Conservation (phyloP, 1,140 invertebrate genomes). For the Drosophila biarmipes region DNA sequence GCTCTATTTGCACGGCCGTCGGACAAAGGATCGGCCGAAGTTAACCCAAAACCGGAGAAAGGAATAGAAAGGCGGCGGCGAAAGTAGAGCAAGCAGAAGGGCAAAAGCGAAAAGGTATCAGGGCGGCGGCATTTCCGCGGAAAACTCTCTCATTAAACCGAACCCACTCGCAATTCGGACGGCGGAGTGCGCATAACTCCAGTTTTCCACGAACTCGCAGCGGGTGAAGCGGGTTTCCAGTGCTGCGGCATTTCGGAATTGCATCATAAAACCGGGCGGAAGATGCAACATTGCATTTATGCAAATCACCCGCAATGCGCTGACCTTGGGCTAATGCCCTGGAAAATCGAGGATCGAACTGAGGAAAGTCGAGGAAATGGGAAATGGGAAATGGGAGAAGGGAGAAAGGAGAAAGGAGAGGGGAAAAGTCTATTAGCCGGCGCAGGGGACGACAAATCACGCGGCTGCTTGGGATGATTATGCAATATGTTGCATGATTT, state of each 20-base stretch:
- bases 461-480: conserved; percentile 69
- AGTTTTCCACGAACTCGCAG: conserved; percentile 59
- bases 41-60: conserved; percentile 45
- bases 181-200: conserved; percentile 55
- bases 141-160: conserved; percentile 47
- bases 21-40: conserved; percentile 24
- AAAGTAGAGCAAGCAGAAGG: conserved; percentile 55
- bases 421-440: conserved; percentile 25
- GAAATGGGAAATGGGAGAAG: too few species aligned
- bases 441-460: conserved; percentile 30
- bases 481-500: conserved; percentile 84
- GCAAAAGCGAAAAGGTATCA: conserved; percentile 23
- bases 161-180: conserved; percentile 44
- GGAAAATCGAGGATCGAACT: background rate
- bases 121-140: conserved; percentile 2
- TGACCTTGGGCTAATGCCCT: conserved; percentile 24
- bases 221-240: conserved; percentile 46
- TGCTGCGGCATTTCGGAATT: conserved; percentile 34
- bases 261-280: conserved; percentile 68
- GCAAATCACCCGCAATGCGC: conserved; percentile 48
- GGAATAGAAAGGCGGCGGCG: conserved; percentile 32
- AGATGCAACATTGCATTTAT: conserved; percentile 71
- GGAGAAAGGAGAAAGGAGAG: too few species aligned
- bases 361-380: conserved; percentile 2
- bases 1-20: conserved; percentile 22